Base-by-base conservation (phyloP, 2,888 invertebrate genomes). In the Aphodius granarius region DNA sequence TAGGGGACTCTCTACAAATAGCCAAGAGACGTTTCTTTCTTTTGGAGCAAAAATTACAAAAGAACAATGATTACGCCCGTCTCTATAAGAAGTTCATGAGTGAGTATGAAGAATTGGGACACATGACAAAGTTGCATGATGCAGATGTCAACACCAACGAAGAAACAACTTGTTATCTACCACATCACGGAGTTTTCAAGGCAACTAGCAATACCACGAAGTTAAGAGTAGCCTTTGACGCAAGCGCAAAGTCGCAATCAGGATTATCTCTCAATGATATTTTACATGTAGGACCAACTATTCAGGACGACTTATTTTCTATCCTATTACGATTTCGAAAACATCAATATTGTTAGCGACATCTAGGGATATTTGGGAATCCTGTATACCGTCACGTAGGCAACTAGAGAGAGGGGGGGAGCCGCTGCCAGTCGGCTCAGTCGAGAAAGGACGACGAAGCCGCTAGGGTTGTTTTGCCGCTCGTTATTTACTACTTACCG, bases 11-110 rank as follows among this genome's bases (percentile, higher is more conserved):
- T 2, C 43, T 72, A 3, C 15, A 63, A 0, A 72, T 64, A 1
- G 81, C 81, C 2, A 13, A 70, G n/a, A 74, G 76, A n/a, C 75
- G 83, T 0, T 81, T 81, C 23, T 5, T 19, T 0, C 20, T 70
- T 0, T 62, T 82, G 13, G 83, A 83, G 64, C 66, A 72, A n/a
- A 78, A 78, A 70, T 74, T 81, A 4, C 3, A 73, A 0, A 66
- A 17, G 6, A 73, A 80, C 17, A 19, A 74, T 3, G 18, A 17
- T 15, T 21, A 79, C 2, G 66, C 73, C 13, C 18, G 66, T 17
- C 65, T 77, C n/a, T 82, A 82, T 74, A 5, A 23, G 3, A 17
- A 71, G 0, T 81, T 82, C 71, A 74, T 83, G 23, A 63, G 77
- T 4, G 80, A 81, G 1, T 82, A 83, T 71, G 18, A 77, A 22